phyloP scores from a whole-genome alignment of 2,888 invertebrate genomes.

The Parnassius apollo region DNA sequence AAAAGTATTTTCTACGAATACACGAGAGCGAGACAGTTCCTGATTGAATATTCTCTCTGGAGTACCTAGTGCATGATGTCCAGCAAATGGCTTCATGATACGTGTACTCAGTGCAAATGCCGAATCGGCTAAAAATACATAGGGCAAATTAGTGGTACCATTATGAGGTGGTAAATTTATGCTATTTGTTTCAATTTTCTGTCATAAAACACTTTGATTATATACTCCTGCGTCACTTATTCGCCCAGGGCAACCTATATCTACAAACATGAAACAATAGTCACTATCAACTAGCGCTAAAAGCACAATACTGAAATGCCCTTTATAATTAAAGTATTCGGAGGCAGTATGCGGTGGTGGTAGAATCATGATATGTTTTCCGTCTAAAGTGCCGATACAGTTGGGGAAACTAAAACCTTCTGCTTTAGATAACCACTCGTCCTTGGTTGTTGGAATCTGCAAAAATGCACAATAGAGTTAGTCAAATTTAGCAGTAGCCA shows the following conservation, averaged over 20 bases:
- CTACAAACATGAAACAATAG: too few species aligned
- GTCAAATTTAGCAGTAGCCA: not conserved
- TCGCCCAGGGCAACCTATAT: slow-evolving; percentile 1
- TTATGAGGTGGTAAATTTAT: not conserved
- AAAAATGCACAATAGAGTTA: not conserved
- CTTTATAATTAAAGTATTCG: slow-evolving; percentile 2
- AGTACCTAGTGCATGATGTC: slow-evolving; percentile 1
- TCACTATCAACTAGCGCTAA: too few species aligned
- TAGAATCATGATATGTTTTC: not conserved
- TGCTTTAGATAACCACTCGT: not conserved
- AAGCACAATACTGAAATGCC: not conserved
- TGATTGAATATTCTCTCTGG: not conserved
- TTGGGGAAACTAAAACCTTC: not conserved
- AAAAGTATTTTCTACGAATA: not conserved
- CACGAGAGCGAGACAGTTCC: not conserved
- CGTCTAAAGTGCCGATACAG: not conserved
- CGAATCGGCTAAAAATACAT: slow-evolving; percentile 3
- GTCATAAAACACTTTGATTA: slow-evolving; percentile 1
- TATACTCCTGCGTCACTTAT: slow-evolving; percentile 1
- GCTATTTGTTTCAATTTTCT: slow-evolving; percentile 1
- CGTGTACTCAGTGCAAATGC: not conserved
- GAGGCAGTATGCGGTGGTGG: not conserved
- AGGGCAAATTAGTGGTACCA: not conserved
- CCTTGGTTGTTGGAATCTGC: not conserved
- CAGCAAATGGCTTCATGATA: not conserved